These are phyloP conservation scores for Copidosoma floridanum DNA, from an alignment of 1,140 invertebrate species.

Conservation along the genomic window DNA sequence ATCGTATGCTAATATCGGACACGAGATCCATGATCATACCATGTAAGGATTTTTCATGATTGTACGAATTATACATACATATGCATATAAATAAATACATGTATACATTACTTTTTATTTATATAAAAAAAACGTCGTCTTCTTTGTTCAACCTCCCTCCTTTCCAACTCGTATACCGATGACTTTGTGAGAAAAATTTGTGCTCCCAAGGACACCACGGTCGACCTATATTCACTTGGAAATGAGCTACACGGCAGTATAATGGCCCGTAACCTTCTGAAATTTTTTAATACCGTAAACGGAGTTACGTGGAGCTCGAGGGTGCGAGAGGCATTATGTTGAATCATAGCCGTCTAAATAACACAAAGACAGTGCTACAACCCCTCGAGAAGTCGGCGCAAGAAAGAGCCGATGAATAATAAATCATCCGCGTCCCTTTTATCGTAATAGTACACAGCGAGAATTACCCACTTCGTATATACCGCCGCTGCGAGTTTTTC, in stretches of 20 bases:
- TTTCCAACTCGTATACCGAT: conserved; percentile 1
- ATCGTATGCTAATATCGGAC: conserved; percentile 16
- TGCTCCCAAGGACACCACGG: no score
- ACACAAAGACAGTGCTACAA: not conserved
- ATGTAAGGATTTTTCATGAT: conserved; percentile 25
- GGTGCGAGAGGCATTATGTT: conserved; percentile 1
- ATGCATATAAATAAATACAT: no score
- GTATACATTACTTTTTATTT: conserved; percentile 21
- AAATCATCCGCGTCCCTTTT: conserved; percentile 12
- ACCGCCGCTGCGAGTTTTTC: not conserved
- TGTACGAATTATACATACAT: conserved; percentile 24
- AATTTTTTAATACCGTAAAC: no score
- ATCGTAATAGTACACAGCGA: no score
- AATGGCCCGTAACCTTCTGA: no score
- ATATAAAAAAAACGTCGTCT: conserved; percentile 6
- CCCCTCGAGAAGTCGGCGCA: not conserved
- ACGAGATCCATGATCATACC: conserved; percentile 7
- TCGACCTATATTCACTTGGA: no score
- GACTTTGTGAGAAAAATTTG: no score
- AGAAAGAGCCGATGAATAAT: conserved; percentile 4
- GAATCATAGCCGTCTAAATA: conserved; percentile 9
- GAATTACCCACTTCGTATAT: no score
- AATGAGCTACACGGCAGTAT: no score
- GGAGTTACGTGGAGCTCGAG: no score
- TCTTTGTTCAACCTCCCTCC: not conserved